These are phyloP conservation scores for Halictus ligatus DNA, from an alignment of 2,888 invertebrate genomes.

Conservation along the genomic window DNA sequence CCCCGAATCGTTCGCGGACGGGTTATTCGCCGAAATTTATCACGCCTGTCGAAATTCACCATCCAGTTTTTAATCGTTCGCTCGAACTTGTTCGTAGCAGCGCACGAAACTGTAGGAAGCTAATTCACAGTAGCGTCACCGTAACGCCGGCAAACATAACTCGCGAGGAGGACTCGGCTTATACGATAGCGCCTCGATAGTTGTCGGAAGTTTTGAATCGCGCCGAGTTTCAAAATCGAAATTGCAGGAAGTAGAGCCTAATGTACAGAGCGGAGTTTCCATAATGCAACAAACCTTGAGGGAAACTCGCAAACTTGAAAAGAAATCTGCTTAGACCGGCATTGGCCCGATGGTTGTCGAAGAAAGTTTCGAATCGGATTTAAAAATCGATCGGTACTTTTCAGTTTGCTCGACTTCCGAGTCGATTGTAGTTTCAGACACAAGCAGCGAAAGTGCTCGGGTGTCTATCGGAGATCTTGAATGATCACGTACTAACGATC, in stretches of 20 bases:
- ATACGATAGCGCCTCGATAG: not conserved
- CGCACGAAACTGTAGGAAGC: not conserved
- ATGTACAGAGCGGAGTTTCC: not conserved
- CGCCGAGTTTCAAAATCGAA: not conserved
- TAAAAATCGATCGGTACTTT: not conserved
- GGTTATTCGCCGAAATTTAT: slow-evolving; percentile 13
- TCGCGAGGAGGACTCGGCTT: not conserved
- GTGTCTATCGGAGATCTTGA: not conserved
- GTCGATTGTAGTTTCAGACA: not conserved
- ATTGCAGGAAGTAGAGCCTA: not conserved
- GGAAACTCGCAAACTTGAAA: not conserved
- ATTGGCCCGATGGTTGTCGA: not conserved
- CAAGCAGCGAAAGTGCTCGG: not conserved
- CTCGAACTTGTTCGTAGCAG: not conserved
- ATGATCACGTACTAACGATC: not conserved
- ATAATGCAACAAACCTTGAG: not conserved
- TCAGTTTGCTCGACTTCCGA: not conserved
- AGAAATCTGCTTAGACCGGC: not conserved
- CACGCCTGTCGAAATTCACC: not conserved
- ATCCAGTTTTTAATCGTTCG: not conserved
- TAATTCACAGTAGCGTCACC: not conserved
- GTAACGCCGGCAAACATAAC: not conserved
- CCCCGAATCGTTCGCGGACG: not conserved
- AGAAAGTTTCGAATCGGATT: not conserved
- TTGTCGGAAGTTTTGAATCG: not conserved